A percentile compares a stretch with the other conserved stretches of the same genome.
These are phyloP conservation scores for Pandemis cinnamomeana DNA, from an alignment of 2,888 invertebrate genomes.

Conservation along the genomic window DNA sequence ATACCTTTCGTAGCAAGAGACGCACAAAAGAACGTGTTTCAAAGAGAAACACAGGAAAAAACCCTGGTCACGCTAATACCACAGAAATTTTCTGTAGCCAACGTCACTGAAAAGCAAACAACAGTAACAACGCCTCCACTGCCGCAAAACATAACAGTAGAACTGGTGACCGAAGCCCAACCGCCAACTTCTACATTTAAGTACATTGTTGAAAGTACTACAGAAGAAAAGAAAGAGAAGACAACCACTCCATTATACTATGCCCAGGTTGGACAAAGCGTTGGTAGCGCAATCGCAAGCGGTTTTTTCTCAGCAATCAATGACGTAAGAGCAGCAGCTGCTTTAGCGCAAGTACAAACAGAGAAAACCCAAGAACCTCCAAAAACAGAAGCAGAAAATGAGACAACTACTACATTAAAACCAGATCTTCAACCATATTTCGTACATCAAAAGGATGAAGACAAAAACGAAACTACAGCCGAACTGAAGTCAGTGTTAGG, in stretches of 20 bases:
- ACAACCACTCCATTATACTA: conserved; percentile 75
- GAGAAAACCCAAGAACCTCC: conserved; percentile 82
- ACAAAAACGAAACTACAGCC: conserved; percentile 58
- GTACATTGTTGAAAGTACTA: conserved; percentile 62
- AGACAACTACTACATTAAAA: conserved; percentile 49
- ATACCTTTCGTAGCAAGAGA: conserved; percentile 60
- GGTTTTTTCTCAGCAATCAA: conserved; percentile 86
- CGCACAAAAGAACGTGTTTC: conserved; percentile 66
- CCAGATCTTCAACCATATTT: conserved; percentile 62
- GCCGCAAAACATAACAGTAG: conserved; percentile 62
- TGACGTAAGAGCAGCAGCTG: conserved; percentile 86
- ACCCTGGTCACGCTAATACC: conserved; percentile 65
- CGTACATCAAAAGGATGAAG: conserved; percentile 58
- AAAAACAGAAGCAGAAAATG: conserved; percentile 44
- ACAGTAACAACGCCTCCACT: conserved; percentile 57
- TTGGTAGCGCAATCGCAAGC: conserved; percentile 68
- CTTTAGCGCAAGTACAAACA: conserved; percentile 76
- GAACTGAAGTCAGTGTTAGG: conserved; percentile 67
- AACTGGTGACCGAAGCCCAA: conserved; percentile 61
- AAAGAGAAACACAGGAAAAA: conserved; percentile 73
- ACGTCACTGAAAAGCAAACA: conserved; percentile 60
- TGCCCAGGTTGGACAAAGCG: conserved; percentile 75
- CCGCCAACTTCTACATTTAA: conserved; percentile 66
- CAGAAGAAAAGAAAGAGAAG: conserved; percentile 61
- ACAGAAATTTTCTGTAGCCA: conserved; percentile 57